Evolutionary conservation across 2,888 invertebrate species (phyloP).

Genomic region (Caenorhabditis sinica): DNA sequence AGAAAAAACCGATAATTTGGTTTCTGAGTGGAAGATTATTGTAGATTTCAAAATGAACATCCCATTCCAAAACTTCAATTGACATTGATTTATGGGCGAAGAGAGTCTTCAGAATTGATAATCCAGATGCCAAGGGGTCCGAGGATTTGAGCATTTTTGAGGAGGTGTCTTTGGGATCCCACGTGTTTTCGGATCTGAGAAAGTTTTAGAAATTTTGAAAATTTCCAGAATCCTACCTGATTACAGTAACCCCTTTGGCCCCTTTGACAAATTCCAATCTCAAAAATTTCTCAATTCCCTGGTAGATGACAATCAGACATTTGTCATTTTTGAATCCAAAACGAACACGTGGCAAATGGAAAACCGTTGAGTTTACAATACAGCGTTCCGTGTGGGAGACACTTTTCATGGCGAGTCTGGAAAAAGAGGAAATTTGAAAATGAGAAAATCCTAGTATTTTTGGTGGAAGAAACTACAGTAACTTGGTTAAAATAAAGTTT

Average conservation of each 20-base stretch:
- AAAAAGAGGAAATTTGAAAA: too few relatives aligned
- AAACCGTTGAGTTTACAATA: background rate
- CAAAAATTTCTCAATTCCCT: slow-evolving; percentile 2
- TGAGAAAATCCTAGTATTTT: too few relatives aligned
- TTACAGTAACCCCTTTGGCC: background rate
- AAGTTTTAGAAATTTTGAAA: background rate
- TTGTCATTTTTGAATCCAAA: background rate
- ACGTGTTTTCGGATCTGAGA: background rate
- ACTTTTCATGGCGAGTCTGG: too few relatives aligned
- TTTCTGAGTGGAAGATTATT: too few relatives aligned
- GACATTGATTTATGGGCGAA: background rate
- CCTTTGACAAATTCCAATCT: slow-evolving; percentile 1
- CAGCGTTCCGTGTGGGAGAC: too few relatives aligned
- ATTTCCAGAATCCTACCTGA: background rate
- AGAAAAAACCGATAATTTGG: too few relatives aligned
- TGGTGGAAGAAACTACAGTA: too few relatives aligned
- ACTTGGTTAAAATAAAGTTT: too few relatives aligned
- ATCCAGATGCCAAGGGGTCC: background rate
- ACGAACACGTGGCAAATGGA: background rate
- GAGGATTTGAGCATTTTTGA: background rate
- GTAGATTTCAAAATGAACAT: too few relatives aligned
- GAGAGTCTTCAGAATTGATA: background rate
- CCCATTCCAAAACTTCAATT: background rate
- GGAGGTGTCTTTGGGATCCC: background rate
- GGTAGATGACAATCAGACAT: slow-evolving; percentile 1